phyloP scores from a whole-genome alignment of 2,888 invertebrate genomes.

The Timema podura region DNA sequence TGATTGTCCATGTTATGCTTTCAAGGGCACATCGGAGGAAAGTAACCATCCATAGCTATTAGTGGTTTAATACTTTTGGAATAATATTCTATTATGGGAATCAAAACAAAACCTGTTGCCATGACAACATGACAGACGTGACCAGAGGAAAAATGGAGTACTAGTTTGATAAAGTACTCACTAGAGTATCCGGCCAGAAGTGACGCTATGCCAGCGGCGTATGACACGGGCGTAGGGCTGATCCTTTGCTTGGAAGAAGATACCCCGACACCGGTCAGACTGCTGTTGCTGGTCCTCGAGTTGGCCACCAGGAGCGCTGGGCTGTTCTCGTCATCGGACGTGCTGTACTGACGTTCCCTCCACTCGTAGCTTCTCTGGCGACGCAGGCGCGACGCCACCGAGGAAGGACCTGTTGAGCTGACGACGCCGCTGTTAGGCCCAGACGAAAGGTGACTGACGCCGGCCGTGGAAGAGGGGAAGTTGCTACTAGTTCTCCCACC shows the following conservation, averaged over 20 bases:
- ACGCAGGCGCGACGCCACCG: slow-evolving; percentile 19
- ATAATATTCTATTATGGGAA: neutral
- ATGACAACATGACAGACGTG: neutral
- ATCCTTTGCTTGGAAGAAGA: slow-evolving; percentile 16
- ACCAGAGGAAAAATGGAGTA: too few relatives aligned
- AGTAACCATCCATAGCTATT: too few relatives aligned
- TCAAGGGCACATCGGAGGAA: too few relatives aligned
- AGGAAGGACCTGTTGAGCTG: neutral
- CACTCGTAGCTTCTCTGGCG: slow-evolving; percentile 33
- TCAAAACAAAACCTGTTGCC: slow-evolving; percentile 4
- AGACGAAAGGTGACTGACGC: slow-evolving; percentile 1
- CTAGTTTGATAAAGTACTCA: slow-evolving; percentile 20
- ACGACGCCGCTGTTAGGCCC: neutral
- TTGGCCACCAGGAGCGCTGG: slow-evolving; percentile 15
- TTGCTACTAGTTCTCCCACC: slow-evolving; percentile 16
- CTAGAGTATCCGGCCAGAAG: slow-evolving; percentile 33
- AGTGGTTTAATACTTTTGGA: too few relatives aligned
- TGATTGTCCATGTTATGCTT: too few relatives aligned
- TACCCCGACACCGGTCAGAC: slow-evolving; percentile 2
- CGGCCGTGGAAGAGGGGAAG: neutral
- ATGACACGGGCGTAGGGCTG: slow-evolving; percentile 31
- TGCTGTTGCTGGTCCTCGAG: slow-evolving; percentile 18
- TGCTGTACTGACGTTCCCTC: slow-evolving; percentile 33
- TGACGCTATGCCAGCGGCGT: slow-evolving; percentile 32
- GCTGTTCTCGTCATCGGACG: slow-evolving; percentile 32